A percentile compares a stretch with the other conserved stretches of the same genome.
Conservation (phyloP, 2,113 vertebrate genomes). For the Miniopterus natalensis region DNA sequence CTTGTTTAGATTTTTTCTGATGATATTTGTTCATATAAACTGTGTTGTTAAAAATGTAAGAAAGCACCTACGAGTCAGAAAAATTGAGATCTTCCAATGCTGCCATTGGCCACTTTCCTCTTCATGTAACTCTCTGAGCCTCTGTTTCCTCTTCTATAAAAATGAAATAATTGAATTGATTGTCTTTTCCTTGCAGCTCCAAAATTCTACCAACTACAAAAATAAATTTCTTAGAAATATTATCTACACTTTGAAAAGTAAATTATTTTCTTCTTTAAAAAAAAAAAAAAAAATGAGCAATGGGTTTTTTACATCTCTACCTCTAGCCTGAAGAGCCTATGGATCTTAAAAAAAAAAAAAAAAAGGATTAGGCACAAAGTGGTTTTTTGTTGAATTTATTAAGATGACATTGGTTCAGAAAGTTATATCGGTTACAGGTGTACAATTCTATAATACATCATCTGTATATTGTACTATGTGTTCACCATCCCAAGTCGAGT, state of each 20-base stretch:
- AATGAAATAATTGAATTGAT: not conserved
- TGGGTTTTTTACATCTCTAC: not conserved
- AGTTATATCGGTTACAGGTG: not conserved
- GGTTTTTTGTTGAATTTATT: not conserved
- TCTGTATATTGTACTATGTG: not conserved
- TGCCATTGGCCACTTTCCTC: not conserved
- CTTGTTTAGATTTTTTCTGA: conserved; percentile 8
- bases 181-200: not conserved
- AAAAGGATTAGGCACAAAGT: not conserved
- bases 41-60: conserved; percentile 48
- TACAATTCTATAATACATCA: not conserved
- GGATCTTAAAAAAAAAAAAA: not conserved
- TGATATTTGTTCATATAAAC: not conserved
- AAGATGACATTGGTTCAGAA: not conserved
- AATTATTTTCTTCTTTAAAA: conserved; percentile 1
- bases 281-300: not conserved
- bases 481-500: not conserved
- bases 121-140: not conserved
- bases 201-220: conserved; percentile 26
- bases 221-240: conserved; percentile 29
- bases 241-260: not conserved
- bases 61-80: not conserved
- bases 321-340: not conserved
- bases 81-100: not conserved
- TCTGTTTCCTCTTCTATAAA: not conserved